Base-by-base conservation (phyloP, 2,888 invertebrate species). In the Mylabris sibirica region DNA sequence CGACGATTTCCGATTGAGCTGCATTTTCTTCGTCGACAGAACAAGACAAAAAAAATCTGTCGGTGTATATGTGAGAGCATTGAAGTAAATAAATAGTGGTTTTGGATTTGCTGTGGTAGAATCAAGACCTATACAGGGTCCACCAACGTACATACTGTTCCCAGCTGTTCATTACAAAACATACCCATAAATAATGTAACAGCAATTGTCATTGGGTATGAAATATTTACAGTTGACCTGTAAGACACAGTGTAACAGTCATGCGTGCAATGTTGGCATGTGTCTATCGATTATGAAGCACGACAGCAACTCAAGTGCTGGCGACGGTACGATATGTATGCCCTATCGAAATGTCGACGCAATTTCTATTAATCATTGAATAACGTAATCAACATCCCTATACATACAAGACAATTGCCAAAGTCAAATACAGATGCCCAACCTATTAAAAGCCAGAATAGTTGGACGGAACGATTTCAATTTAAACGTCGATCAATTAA, bases 171-270 rank as follows among this genome's bases (percentile, higher is more conserved):
- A 38, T 60, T 60, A 60, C 35, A 60, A 60, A 60, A 60, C 60
- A 60, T 38, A 11, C 38, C 24, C 38, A 35, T 70, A 65, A 70
- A 70, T 67, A 67, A 70, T 68, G 49, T 67, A 65, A 60, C 20
- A 63, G 67, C 64, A 68, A 68, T 68, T 63, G 70, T 68, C 70
- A 68, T 72, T 69, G 60, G 62, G 63, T 70, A 74, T 77, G 72
- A 76, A 77, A 77, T 77, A 77, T 77, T 77, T 76, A 76, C 72
- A 70, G 72, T 71, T 76, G 77, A 75, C 76, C 75, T 68, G 74
- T 74, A 77, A 74, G 74, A 76, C 72, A 74, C 67, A 30, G 30
- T 68, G 71, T 73, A 75, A 73, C 75, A 73, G 75, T 72, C 77
- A 77, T 77, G 77, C 77, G 77, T 77, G 74, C 69, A 64, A 59